phyloP scores from a whole-genome alignment of 2,888 invertebrate genomes.

The Lasioglossum pauxillum region DNA sequence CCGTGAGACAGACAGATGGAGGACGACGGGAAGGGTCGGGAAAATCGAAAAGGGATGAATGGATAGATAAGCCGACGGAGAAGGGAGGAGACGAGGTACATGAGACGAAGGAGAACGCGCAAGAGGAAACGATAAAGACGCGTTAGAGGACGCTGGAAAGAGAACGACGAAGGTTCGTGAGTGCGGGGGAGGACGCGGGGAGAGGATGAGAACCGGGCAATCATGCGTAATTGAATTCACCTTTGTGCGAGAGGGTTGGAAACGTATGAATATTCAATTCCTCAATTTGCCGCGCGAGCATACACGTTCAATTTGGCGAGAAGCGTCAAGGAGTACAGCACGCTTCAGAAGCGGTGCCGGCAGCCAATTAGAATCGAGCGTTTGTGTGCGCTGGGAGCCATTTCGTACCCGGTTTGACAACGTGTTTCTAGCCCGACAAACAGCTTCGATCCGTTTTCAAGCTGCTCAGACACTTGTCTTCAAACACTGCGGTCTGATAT shows the following conservation, averaged over 20 bases:
- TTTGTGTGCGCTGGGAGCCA: constrained; percentile 52
- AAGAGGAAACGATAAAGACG: constrained; percentile 29
- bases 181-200: constrained; percentile 6
- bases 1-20: constrained; percentile 38
- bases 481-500: constrained; percentile 62
- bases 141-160: constrained; percentile 32
- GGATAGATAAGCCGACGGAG: constrained; percentile 37
- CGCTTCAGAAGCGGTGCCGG: constrained; percentile 60
- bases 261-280: constrained; percentile 82
- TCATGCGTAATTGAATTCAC: constrained; percentile 83
- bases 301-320: constrained; percentile 80
- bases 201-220: constrained; percentile 75
- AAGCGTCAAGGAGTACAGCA: constrained; percentile 70
- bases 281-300: constrained; percentile 76
- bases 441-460: constrained; percentile 63
- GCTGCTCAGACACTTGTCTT: constrained; percentile 67
- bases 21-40: constrained; percentile 16
- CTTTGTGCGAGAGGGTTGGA: constrained; percentile 76
- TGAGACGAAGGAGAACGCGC: constrained; percentile 13
- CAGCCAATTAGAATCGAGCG: constrained; percentile 69
- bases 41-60: constrained; percentile 27
- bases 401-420: constrained; percentile 63
- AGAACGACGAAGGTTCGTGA: background rate
- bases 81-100: constrained; percentile 1
- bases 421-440: constrained; percentile 67